Conservation (phyloP, 2,797 vertebrate genomes). For the Antrozous pallidus region DNA sequence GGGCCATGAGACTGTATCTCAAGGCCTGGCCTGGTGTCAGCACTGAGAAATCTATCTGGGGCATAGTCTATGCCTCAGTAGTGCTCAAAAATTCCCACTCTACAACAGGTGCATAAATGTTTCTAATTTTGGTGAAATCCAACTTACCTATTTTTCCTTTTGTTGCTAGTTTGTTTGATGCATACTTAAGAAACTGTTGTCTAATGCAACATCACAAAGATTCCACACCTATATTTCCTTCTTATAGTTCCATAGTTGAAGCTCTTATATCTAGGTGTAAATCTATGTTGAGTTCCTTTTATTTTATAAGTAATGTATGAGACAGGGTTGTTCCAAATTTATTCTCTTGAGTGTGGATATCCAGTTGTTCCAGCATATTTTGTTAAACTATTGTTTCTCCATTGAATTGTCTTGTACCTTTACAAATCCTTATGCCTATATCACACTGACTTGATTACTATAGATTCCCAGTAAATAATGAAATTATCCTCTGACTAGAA, state of each 20-base stretch:
- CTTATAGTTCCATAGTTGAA: not conserved
- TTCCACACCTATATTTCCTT: not conserved
- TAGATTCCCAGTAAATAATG: not conserved
- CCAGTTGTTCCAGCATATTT: not conserved
- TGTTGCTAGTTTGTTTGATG: not conserved
- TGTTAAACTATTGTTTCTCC: not conserved
- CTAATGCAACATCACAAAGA: not conserved
- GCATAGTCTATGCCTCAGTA: too few relatives aligned
- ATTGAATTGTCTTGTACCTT: not conserved
- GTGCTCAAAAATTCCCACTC: too few relatives aligned
- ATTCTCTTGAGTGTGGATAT: not conserved
- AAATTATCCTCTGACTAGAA: not conserved
- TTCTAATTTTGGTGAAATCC: not conserved
- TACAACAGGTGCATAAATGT: not conserved
- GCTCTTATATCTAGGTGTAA: not conserved
- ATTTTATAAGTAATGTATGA: not conserved
- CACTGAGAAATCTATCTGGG: too few relatives aligned
- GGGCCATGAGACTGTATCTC: too few relatives aligned
- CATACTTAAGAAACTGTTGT: not conserved
- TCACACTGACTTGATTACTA: not conserved
- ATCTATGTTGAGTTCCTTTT: not conserved
- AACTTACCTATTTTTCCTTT: not conserved
- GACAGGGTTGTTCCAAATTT: not conserved
- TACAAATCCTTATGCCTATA: not conserved
- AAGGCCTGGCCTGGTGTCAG: too few relatives aligned